phyloP scores from a whole-genome alignment of 1,140 invertebrate species.

The Heliconius melpomene region DNA sequence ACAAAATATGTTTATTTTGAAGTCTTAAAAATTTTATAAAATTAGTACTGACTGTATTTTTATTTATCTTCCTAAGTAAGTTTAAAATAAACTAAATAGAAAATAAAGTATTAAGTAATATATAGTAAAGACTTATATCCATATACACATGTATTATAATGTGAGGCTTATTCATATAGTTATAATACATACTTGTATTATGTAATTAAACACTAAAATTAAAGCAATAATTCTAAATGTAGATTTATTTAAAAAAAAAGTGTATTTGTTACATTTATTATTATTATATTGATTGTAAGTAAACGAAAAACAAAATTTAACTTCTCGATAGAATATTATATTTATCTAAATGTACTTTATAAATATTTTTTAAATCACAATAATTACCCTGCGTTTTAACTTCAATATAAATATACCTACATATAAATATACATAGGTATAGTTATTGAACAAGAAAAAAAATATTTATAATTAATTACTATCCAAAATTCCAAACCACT shows the following conservation, averaged over 20 bases:
- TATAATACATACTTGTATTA: no score
- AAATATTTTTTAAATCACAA: not conserved
- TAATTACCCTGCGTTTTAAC: not conserved
- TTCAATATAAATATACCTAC: not conserved
- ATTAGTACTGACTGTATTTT: not conserved
- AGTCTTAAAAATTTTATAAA: not conserved
- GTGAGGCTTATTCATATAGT: no score
- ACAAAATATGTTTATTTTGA: not conserved
- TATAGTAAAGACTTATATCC: no score
- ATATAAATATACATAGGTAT: slow-evolving; percentile 1
- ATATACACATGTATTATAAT: no score
- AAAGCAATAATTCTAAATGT: no score
- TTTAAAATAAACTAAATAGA: not conserved
- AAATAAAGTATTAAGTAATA: not conserved
- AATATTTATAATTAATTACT: no score
- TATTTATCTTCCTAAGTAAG: not conserved
- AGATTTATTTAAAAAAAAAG: no score
- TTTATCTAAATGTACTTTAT: not conserved
- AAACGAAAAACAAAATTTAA: not conserved
- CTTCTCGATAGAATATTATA: no score
- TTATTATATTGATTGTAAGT: not conserved
- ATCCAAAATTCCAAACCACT: no score
- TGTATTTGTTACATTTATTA: no score
- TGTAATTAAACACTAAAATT: no score
- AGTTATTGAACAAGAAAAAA: not conserved